Evolutionary conservation across 2,888 invertebrate species (phyloP).

Genomic region (Cistogaster globosa): DNA sequence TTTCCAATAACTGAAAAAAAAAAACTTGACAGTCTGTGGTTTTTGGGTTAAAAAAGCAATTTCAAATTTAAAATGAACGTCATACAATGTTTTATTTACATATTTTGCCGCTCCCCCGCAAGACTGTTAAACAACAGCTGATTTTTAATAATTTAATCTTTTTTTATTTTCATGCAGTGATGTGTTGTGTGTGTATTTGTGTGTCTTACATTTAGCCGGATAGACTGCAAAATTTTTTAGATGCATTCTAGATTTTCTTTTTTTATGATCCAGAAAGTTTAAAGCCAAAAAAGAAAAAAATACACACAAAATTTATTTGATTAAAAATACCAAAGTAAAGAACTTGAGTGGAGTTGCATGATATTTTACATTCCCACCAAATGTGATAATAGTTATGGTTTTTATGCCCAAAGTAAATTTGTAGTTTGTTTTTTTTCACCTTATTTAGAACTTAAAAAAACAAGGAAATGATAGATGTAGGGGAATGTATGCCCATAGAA

Average conservation of each 20-base stretch:
- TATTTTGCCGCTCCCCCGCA: not conserved
- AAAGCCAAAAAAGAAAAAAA: slow-evolving; percentile 1
- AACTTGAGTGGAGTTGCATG: slow-evolving; percentile 29
- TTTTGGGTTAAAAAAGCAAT: slow-evolving; percentile 32
- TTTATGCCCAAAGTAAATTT: slow-evolving; percentile 32
- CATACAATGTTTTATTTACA: slow-evolving; percentile 17
- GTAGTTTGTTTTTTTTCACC: not conserved
- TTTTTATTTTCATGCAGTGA: slow-evolving; percentile 1
- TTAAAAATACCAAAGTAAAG: slow-evolving; percentile 22
- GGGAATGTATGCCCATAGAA: slow-evolving; percentile 29
- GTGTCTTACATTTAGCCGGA: not conserved
- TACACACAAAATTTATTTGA: slow-evolving; percentile 1
- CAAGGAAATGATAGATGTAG: not conserved
- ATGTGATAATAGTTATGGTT: slow-evolving; percentile 50
- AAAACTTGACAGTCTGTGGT: slow-evolving; percentile 41
- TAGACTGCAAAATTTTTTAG: slow-evolving; percentile 7
- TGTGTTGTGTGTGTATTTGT: no score
- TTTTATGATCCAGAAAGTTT: slow-evolving; percentile 52
- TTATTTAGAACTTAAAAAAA: not conserved
- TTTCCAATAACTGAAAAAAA: slow-evolving; percentile 25
- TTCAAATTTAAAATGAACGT: slow-evolving; percentile 42
- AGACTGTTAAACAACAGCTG: slow-evolving; percentile 5
- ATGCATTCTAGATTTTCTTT: slow-evolving; percentile 26
- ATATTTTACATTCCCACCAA: slow-evolving; percentile 55
- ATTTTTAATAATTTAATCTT: slow-evolving; percentile 18